Evolutionary conservation across 2,888 invertebrate species (phyloP), one percentile per base, ranked within the genome.

Genomic region (Gandaritis pyraliata): DNA sequence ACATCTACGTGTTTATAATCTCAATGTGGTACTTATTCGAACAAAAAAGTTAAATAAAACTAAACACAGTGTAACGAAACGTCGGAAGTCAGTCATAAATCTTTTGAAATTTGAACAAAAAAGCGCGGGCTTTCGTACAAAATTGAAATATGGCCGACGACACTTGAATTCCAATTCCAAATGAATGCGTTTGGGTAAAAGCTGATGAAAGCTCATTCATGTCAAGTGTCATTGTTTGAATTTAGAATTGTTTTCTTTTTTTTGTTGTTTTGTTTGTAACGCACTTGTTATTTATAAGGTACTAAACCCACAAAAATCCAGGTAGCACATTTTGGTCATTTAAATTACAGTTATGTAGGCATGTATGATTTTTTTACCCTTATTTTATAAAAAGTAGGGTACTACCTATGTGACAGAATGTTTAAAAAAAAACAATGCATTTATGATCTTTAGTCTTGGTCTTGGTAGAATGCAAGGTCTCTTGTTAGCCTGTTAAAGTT

Each of bases 71-170:
- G 67, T 66, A 55, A 70, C 76, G 71, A 61, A 73, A 75, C 71
- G 72, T 83, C 82, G 86, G 85, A 85, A 85, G 82, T 78, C 62
- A 61, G 73, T 64, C 72, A 81, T 86, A 86, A 82, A 83, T 85
- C 80, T 78, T 73, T 72, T 76, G 76, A 80, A 74, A 71, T 75
- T 74, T 72, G 68, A 67, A 78, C 78, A 79, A 83, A 81, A 81
- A 79, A 66, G 69, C 72, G 74, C 74, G 77, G 72, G 72, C 68
- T 64, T 62, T 60, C 56, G 60, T 68, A 73, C 68, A 64, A 70
- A 75, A 75, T 65, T 72, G 66, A 71, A 72, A 71, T 69, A 72
- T 71, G 72, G 71, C 69, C 53, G 70, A 66, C 66, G 60, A 63
- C 59, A 70, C 61, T 56, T 48, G 64, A 64, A 68, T 62, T 63